Percentiles rank a stretch among this genome's conserved stretches.
phyloP scores from a whole-genome alignment of 2,888 invertebrate species.

The Brenthis hecate region DNA sequence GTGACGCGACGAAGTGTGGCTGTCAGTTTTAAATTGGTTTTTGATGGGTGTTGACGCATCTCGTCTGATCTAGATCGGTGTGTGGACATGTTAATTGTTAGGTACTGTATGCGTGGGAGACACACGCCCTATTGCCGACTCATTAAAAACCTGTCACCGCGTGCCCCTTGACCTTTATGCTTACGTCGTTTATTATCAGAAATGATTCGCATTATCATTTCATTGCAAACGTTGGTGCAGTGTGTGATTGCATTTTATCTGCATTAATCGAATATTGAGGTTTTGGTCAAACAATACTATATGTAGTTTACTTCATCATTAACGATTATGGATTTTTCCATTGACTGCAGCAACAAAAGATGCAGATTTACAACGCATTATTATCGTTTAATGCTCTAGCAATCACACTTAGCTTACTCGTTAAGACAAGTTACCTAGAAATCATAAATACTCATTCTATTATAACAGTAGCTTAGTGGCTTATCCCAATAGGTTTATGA shows the following conservation, averaged over 20 bases:
- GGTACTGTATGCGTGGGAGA: conserved; percentile 55
- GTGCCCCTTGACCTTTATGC: conserved; percentile 41
- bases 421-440: conserved; percentile 7
- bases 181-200: conserved; percentile 19
- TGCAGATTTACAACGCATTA: conserved; percentile 6
- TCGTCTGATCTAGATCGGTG: conserved; percentile 67
- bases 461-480: not conserved
- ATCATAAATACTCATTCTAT: not conserved
- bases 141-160: conserved; percentile 36
- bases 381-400: conserved; percentile 13
- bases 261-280: not conserved
- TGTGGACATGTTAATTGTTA: conserved; percentile 76
- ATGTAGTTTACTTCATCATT: not conserved
- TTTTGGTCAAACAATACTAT: conserved; percentile 10
- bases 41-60: conserved; percentile 72
- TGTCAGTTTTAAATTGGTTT: conserved; percentile 73
- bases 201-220: conserved; percentile 30
- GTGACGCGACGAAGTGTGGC: conserved; percentile 67
- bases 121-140: conserved; percentile 38
- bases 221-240: conserved; percentile 33
- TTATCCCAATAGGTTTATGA: too few relatives aligned
- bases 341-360: not conserved
- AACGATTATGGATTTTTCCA: conserved; percentile 1
- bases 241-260: not conserved
- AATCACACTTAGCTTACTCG: conserved; percentile 6